Evolutionary conservation across 2,888 invertebrate genomes (phyloP), one percentile per base, ranked within the genome.

Genomic region (Spodoptera picta): DNA sequence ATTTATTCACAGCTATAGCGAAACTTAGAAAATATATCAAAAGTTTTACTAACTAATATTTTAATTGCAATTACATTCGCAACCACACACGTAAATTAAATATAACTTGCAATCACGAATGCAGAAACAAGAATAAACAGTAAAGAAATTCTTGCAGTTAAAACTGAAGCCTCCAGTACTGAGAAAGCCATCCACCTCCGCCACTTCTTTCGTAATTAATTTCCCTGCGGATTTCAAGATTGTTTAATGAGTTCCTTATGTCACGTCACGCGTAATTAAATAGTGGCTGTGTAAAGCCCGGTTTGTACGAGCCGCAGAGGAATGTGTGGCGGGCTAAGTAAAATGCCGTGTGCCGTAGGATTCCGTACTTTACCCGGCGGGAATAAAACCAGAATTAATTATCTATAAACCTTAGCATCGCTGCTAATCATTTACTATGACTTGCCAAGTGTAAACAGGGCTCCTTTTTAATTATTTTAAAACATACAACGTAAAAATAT

Each of bases 241-340:
- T 69, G 53, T 46, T 53, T 53, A 69, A 57, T 53, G 64, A 64
- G 64, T 57, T 68, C 49, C 45, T 24, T 57, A 19, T 53, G 70
- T 64, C 19, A 70, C 49, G 57, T 50, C 57, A 46, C n/a, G 42
- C 27, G 57, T 68, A 69, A 68, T 68, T 68, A 68, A 69, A 64
- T 64, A 70, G 70, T 64, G 68, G 68, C 50, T 58, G 68, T 58
- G 69, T 68, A 57, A 68, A 69, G 52, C 70, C 49, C n/a, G 36
- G 43, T 70, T 43, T 53, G 64, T 14, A 53, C 55, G 27, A 57
- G 69, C 45, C 47, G 36, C 64, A 42, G 64, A 68, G 68, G 45
- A 57, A 69, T 68, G 68, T 53, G 70, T 46, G 59, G 65, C 42
- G 48, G 9, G 53, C 27, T 58, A 46, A 50, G 57, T 50, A 57